A percentile compares a stretch with the other conserved stretches of the same genome.
phyloP scores from a whole-genome alignment of 2,113 vertebrate species.

The Oncorhynchus tshawytscha region DNA sequence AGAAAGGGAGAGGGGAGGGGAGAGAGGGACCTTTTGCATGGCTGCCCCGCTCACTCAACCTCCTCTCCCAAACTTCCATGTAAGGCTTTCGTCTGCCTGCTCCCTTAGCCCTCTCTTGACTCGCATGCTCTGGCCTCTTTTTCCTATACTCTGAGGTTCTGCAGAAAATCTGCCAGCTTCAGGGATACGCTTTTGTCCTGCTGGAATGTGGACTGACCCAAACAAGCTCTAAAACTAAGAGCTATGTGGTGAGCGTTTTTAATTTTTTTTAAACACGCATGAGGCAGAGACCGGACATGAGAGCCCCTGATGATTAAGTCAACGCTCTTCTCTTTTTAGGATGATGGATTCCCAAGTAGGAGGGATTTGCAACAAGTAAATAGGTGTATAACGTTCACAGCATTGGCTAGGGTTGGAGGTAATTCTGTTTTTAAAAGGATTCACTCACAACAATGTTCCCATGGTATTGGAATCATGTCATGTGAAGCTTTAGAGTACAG shows the following conservation, averaged over 20 bases:
- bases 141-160: constrained; percentile 9
- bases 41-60: constrained; percentile 14
- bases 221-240: constrained; percentile 12
- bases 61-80: constrained; percentile 60
- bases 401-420: not conserved
- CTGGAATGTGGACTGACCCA: constrained; percentile 25
- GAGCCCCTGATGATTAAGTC: not conserved
- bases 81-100: constrained; percentile 59
- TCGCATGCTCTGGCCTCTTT: not conserved
- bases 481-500: not conserved
- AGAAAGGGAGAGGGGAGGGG: not conserved
- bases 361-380: not conserved
- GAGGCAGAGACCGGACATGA: not conserved
- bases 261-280: not conserved
- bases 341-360: not conserved
- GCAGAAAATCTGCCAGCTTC: constrained; percentile 20
- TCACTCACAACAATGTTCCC: not conserved
- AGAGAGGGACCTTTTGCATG: constrained; percentile 15
- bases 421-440: not conserved
- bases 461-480: not conserved
- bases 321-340: not conserved
- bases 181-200: constrained; percentile 2
- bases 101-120: constrained; percentile 16
- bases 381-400: not conserved
- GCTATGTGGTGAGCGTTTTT: not conserved